A percentile compares a stretch with the other conserved stretches of the same genome.
Conservation (phyloP, 2,797 vertebrate species). For the Cryptoblepharus egeriae region DNA sequence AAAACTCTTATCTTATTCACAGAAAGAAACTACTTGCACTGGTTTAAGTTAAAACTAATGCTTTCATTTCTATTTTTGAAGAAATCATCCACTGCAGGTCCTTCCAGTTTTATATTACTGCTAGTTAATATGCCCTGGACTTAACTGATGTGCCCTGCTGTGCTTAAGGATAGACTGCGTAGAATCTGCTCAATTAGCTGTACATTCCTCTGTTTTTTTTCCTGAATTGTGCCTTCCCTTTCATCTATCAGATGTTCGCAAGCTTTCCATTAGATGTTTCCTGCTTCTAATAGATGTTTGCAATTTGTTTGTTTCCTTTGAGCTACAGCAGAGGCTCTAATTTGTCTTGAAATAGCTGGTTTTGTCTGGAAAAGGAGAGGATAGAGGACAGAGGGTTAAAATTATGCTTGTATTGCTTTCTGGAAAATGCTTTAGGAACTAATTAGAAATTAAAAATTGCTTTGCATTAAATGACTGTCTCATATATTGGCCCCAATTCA, state of each 20-base stretch:
- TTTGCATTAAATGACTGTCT: background rate
- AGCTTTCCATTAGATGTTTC: constrained; percentile 79
- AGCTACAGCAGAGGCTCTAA: constrained; percentile 70
- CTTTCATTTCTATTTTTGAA: constrained; percentile 36
- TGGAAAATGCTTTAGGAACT: constrained; percentile 56
- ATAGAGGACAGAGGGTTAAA: constrained; percentile 40
- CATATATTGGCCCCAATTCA: background rate
- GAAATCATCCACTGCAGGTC: constrained; percentile 17
- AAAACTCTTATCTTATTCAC: constrained; percentile 46
- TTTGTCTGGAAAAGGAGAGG: constrained; percentile 54
- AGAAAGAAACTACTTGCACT: constrained; percentile 37
- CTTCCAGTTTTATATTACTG: constrained; percentile 53
- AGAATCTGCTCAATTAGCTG: constrained; percentile 73
- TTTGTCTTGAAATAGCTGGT: constrained; percentile 69
- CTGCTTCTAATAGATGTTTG: constrained; percentile 78
- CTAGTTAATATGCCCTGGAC: constrained; percentile 46
- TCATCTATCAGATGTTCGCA: constrained; percentile 77
- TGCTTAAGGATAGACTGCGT: constrained; percentile 64
- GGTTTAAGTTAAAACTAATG: constrained; percentile 23
- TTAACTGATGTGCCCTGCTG: constrained; percentile 63
- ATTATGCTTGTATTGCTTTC: constrained; percentile 56
- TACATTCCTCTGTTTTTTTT: constrained; percentile 74
- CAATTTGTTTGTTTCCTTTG: constrained; percentile 65
- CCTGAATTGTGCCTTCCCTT: constrained; percentile 74
- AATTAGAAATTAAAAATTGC: constrained; percentile 67